Evolutionary conservation across 2,888 invertebrate genomes (phyloP), one percentile per base, ranked within the genome.

Genomic region (Protodeltote pygarga): DNA sequence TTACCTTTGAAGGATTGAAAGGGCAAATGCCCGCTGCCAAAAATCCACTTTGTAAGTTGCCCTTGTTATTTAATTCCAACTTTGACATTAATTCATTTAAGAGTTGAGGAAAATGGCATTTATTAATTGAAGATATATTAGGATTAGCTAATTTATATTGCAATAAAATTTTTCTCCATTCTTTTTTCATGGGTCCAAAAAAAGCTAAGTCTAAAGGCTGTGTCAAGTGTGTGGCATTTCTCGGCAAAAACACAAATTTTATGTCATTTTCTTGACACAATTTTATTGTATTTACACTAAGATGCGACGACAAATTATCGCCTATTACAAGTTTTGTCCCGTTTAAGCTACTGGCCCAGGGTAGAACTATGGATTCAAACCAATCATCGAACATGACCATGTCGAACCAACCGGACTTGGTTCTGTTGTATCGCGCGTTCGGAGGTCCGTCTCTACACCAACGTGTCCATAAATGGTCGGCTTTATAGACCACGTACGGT

Each of bases 401-500:
- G 38, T 75, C 71, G 58, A 83, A 76, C 80, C 79, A 82, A 2
- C 81, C 87, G 13, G 67, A 72, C 46, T 68, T 65, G 2, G 75
- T 69, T 2, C 79, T 39, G 10, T 65, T 83, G 11, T 54, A 68
- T 5, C 52, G 47, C 1, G 38, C n/a, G 21, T 31, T 16, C 6
- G 34, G 14, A 21, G 83, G 81, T 2, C 87, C 87, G 16, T 72
- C 72, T 46, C 58, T 50, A 5, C 63, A 71, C 86, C 87, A 89
- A 5, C 71, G 65, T 23, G 71, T 34, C 61, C 34, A 84, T 20
- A 87, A 37, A 40, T 80, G 46, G 33, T 73, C 69, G 0, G 81
- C 55, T 59, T 86, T 89, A 46, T 86, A 85, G 0, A 83, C 78
- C n/a, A 84, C 74, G 57, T 83, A 85, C 15, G 73, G 68, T 3